Evolutionary conservation across 2,888 invertebrate species (phyloP), one percentile per base, ranked within the genome.

Genomic region (Ferrisia virgata): DNA sequence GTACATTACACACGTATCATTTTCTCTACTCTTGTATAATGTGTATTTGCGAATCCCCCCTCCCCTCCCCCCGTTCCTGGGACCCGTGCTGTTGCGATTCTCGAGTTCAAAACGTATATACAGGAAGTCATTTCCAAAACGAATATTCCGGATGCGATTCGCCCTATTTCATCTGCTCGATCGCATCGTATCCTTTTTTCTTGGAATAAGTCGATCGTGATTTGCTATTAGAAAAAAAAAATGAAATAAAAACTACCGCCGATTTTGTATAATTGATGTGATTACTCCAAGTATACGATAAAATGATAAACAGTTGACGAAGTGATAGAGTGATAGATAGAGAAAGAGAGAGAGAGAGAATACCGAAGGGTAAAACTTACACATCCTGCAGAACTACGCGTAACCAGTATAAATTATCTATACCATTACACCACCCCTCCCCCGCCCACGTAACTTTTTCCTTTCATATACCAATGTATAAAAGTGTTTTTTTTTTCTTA

Each of bases 151-250:
- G 72, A 72, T 33, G 33, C 72, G 72, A 72, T 72, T 72, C 72
- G 72, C 72, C 72, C 72, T 72, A 72, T 72, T 72, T 64, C 64
- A 28, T 64, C 64, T 72, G 72, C 33, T 72, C 33, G 72, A 72
- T 72, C 72, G 72, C 33, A 33, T 15, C 22, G 15, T 15, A 33
- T 25, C 2, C 31, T n/a, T 25, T 28, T 64, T 13, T 28, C 64
- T n/a, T n/a, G n/a, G 28, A 28, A 64, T 72, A 33, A 72, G 72
- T 31, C 72, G n/a, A 72, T 72, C 33, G 72, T n/a, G 31, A 72
- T 72, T 64, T 64, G 58, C 58, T 13, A 64, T 2, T 15, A 1
- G 18, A 18, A n/a, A 6, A 18, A 33, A 33, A 33, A 72, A 72
- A 72, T n/a, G n/a, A 33, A 31, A 31, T 72, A 2, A 47, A 47